These are phyloP conservation scores for Salticus scenicus DNA, from an alignment of 2,888 invertebrate species.

Conservation along the genomic window DNA sequence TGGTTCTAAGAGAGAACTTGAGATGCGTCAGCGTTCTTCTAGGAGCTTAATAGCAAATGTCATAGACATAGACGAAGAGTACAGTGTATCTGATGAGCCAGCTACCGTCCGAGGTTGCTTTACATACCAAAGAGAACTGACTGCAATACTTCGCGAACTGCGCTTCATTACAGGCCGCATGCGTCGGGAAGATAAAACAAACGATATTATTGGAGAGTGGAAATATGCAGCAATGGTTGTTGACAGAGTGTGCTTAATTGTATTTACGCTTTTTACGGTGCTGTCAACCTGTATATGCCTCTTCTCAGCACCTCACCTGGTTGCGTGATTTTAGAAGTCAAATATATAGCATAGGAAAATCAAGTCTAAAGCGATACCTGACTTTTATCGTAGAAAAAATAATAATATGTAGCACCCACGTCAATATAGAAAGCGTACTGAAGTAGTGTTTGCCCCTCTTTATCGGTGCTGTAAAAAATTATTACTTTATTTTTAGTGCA, in stretches of 20 bases:
- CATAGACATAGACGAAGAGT: slow-evolving; percentile 95
- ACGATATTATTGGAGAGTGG: slow-evolving; percentile 95
- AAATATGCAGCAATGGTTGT: slow-evolving; percentile 99
- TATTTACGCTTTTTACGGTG: slow-evolving; percentile 95
- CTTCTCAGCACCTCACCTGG: slow-evolving; percentile 94
- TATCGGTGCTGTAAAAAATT: not conserved
- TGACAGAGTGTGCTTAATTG: slow-evolving; percentile 96
- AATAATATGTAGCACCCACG: not conserved
- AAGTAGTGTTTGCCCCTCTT: not conserved
- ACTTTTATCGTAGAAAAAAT: no score
- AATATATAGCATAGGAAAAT: no score
- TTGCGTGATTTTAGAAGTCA: slow-evolving; percentile 79
- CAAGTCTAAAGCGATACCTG: no score
- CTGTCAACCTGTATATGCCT: slow-evolving; percentile 94
- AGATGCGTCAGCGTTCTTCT: slow-evolving; percentile 90
- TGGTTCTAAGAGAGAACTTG: slow-evolving; percentile 83
- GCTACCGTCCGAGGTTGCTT: slow-evolving; percentile 59
- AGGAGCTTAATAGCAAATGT: slow-evolving; percentile 97
- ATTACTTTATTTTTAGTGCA: not conserved
- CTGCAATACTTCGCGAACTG: slow-evolving; percentile 94
- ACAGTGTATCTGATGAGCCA: slow-evolving; percentile 24
- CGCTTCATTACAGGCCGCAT: slow-evolving; percentile 94
- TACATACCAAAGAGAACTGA: slow-evolving; percentile 82
- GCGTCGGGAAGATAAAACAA: slow-evolving; percentile 94
- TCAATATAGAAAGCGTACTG: not conserved